Percentiles rank a stretch among this genome's conserved stretches.
phyloP scores from a whole-genome alignment of 2,888 invertebrate genomes.

The Harmothoe impar region DNA sequence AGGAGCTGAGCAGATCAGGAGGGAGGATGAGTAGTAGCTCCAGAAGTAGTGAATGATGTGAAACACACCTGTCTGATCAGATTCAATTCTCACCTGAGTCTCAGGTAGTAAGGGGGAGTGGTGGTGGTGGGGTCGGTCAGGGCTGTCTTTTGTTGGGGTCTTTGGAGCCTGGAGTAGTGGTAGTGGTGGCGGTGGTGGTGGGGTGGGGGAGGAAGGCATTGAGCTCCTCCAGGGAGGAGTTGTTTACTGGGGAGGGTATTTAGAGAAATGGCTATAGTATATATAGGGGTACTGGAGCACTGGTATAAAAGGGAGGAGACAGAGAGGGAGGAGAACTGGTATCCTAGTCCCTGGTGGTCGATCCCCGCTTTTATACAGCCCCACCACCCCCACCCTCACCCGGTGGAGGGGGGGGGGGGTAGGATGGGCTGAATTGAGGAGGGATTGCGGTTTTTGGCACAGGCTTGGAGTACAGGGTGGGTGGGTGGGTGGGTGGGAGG shows the following conservation, averaged over 20 bases:
- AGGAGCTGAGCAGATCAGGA: too few species aligned
- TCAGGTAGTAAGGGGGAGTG: not conserved
- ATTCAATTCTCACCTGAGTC: too few species aligned
- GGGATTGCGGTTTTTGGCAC: not conserved
- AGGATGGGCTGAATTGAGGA: too few species aligned
- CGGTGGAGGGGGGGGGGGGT: too few species aligned
- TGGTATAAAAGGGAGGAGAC: not conserved
- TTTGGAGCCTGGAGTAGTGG: too few species aligned
- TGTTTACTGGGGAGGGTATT: too few species aligned
- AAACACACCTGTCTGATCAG: too few species aligned
- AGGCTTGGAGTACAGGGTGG: not conserved
- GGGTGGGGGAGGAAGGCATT: too few species aligned
- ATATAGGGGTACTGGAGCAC: not conserved
- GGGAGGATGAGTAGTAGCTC: too few species aligned
- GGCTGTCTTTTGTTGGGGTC: not conserved
- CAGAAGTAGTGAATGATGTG: too few species aligned
- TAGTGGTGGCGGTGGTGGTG: too few species aligned
- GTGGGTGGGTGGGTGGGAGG: constrained; percentile 20
- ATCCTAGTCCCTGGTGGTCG: not conserved
- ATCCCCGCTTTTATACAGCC: not conserved
- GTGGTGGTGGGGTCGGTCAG: not conserved
- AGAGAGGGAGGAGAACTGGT: not conserved
- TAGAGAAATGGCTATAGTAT: not conserved
- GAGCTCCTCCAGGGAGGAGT: too few species aligned
- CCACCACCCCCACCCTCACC: not conserved